Evolutionary conservation across 2,888 invertebrate genomes (phyloP).

Genomic region (Nomada hirtipes): DNA sequence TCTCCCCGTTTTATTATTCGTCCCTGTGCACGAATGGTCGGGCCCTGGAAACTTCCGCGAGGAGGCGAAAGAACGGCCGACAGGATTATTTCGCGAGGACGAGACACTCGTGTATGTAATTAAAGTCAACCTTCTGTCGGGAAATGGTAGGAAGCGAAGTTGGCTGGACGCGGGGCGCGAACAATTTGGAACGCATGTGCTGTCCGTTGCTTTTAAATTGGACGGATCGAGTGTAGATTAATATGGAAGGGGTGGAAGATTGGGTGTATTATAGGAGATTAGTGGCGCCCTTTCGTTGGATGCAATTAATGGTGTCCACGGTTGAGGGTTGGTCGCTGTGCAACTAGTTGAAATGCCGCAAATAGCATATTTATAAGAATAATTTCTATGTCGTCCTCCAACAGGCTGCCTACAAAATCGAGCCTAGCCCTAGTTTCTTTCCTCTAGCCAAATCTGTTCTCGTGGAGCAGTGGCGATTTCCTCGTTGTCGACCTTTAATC

Average conservation of each 20-base stretch:
- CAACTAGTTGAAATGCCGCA: too few relatives aligned
- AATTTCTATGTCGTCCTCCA: too few relatives aligned
- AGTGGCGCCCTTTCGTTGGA: too few relatives aligned
- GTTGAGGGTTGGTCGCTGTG: too few relatives aligned
- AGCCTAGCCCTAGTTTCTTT: too few relatives aligned
- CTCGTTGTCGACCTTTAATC: constrained; percentile 23
- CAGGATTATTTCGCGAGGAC: constrained; percentile 55
- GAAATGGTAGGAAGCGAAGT: constrained; percentile 58
- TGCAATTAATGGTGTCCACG: too few relatives aligned
- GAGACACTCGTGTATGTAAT: constrained; percentile 60
- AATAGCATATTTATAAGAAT: too few relatives aligned
- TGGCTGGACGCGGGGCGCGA: constrained; percentile 29
- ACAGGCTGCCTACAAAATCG: too few relatives aligned
- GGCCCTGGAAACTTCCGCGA: constrained; percentile 1
- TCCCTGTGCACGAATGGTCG: constrained; percentile 33
- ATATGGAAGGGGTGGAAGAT: too few relatives aligned
- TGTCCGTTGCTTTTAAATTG: neutral
- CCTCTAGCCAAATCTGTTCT: too few relatives aligned
- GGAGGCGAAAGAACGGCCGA: constrained; percentile 7
- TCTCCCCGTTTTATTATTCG: constrained; percentile 56
- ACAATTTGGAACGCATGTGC: too few relatives aligned
- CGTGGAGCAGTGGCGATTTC: neutral
- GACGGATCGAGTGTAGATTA: neutral
- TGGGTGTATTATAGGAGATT: too few relatives aligned
- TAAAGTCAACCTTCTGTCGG: constrained; percentile 63